These are phyloP conservation scores for Myiozetetes cayanensis DNA, from an alignment of 2,113 vertebrate species.

Conservation along the genomic window DNA sequence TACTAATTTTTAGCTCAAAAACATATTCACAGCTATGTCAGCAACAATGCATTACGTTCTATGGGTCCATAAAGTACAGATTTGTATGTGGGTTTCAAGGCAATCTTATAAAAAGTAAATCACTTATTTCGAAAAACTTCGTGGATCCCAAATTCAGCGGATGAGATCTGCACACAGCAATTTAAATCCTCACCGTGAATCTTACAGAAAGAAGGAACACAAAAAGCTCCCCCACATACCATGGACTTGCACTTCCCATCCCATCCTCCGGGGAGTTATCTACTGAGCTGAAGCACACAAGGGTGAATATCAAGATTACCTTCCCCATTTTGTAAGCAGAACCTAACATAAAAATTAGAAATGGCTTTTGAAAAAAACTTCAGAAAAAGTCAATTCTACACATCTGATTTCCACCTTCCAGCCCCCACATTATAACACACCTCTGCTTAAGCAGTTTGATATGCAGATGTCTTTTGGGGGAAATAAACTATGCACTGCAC, in stretches of 20 bases:
- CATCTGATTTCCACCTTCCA: neutral
- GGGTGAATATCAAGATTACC: neutral
- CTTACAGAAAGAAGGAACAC: neutral
- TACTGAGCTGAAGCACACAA: neutral
- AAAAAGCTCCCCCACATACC: fast-evolving
- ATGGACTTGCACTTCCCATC: neutral
- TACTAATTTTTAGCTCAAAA: neutral
- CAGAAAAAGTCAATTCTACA: neutral
- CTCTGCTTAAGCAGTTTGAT: neutral
- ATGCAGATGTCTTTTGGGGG: neutral
- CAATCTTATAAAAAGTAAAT: neutral
- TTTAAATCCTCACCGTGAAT: neutral
- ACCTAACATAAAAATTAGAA: neutral
- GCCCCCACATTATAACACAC: neutral
- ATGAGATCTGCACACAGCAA: neutral
- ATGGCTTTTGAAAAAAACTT: neutral
- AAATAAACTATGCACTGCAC: neutral
- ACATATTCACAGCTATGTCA: neutral
- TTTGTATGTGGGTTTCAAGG: neutral
- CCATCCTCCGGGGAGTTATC: neutral
- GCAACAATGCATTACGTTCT: neutral
- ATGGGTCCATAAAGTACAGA: neutral
- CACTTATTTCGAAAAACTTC: neutral
- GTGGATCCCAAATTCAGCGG: neutral
- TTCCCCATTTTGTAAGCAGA: neutral